Evolutionary conservation across 1,140 invertebrate genomes (phyloP), one percentile per base, ranked within the genome.

Genomic region (Drepana arcuata): DNA sequence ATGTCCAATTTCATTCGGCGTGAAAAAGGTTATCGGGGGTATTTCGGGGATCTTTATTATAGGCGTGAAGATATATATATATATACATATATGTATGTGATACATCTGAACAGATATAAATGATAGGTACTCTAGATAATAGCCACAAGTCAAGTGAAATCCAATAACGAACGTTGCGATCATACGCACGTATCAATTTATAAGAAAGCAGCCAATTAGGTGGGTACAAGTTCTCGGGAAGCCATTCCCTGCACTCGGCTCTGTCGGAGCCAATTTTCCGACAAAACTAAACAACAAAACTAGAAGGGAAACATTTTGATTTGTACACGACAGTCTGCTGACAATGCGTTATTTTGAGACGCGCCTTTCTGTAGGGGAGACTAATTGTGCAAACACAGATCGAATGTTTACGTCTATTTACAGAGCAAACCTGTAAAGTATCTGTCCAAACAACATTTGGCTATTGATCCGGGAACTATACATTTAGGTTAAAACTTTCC

Each of bases 341-440:
- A 48, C 14, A 26, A 33, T 25, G 30, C 16, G 31, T 27, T 28
- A 33, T 33, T 26, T 26, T 16, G 29, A 37, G 14, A 14, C 21
- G 27, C 24, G 16, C 7, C 21, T 28, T 14, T 27, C 14, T 24
- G 28, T 21, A 9, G 33, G 21, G 21, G 21, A 7, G 7, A 13
- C 18, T 34, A 34, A 34, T 34, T 34, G 23, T 34, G 33, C 21
- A 34, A 34, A 34, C 21, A 34, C 13, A 34, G 10, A 11, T 30
- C 6, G 12, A 23, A 6, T 23, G 21, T 23, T 1, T 23, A 23
- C 21, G 7, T 23, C 21, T n/a, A 23, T 23, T 23, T 23, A 23
- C 21, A 23, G n/a, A 23, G n/a, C 21, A 23, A 6, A 23, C 6
- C n/a, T 23, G 6, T n/a, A 23, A n/a, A n/a, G n/a, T n/a, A n/a